Percentiles rank a stretch among this genome's conserved stretches.
Conservation (phyloP, 2,888 invertebrate species). For the Eupithecia tripunctaria region DNA sequence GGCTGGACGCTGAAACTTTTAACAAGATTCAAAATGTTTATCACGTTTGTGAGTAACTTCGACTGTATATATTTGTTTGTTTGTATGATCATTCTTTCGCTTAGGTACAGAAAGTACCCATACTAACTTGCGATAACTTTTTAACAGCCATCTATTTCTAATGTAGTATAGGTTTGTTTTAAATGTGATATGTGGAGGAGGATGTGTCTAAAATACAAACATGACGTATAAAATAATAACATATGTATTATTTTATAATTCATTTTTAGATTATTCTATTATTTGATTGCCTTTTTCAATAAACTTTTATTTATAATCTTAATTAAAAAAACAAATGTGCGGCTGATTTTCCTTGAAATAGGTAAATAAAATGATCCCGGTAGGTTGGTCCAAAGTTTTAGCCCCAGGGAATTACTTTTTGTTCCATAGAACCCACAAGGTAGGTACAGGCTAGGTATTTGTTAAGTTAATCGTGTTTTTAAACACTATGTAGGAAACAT, state of each 20-base stretch:
- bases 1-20: slow-evolving; percentile 4
- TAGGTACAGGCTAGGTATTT: not conserved
- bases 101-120: not conserved
- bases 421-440: not conserved
- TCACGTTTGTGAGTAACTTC: not conserved
- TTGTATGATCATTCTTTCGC: not conserved
- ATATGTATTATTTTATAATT: no score
- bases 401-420: not conserved
- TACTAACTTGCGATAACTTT: no score
- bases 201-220: no score
- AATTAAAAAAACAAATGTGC: no score
- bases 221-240: no score
- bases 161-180: no score
- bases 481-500: not conserved
- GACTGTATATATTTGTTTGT: not conserved
- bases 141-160: no score
- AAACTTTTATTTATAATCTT: no score
- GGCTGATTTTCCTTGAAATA: no score
- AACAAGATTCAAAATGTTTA: slow-evolving; percentile 7
- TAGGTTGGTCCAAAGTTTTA: not conserved
- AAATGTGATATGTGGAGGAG: no score
- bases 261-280: no score
- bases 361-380: not conserved
- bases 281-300: no score
- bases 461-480: not conserved